These are phyloP conservation scores for Kryptolebias ocellatus DNA, from an alignment of 2,797 vertebrate species.

Conservation along the genomic window DNA sequence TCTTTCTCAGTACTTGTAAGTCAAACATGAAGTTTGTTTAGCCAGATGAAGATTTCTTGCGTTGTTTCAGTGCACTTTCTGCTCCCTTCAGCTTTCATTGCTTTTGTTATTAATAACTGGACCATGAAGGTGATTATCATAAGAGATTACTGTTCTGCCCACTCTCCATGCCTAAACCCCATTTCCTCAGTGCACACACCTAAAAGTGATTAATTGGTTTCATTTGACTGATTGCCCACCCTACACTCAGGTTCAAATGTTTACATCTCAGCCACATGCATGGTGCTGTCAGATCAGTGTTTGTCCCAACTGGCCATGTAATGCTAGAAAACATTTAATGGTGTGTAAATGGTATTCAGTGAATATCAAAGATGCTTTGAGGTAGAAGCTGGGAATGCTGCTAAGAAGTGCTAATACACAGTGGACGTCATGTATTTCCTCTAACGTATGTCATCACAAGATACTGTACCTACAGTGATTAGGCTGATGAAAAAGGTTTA, in stretches of 20 bases:
- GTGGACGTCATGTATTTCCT: too few species aligned
- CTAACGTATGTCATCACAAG: too few species aligned
- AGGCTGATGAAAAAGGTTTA: too few species aligned
- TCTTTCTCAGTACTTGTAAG: neutral
- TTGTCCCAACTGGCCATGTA: constrained; percentile 15
- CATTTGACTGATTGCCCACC: constrained; percentile 42
- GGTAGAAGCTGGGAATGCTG: too few species aligned
- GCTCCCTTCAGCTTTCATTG: constrained; percentile 2
- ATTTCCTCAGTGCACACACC: constrained; percentile 13
- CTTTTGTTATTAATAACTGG: constrained; percentile 32
- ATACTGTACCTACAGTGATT: too few species aligned
- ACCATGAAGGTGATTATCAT: constrained; percentile 58
- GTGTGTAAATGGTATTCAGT: constrained; percentile 8
- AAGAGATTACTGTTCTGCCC: constrained; percentile 52
- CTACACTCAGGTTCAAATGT: constrained; percentile 10
- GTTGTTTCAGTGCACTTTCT: constrained; percentile 13
- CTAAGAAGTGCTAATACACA: too few species aligned
- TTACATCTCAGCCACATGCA: constrained; percentile 20
- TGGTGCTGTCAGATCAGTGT: constrained; percentile 6
- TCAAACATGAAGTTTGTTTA: constrained; percentile 13
- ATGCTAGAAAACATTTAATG: constrained; percentile 31
- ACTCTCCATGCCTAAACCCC: neutral
- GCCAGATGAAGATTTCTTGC: neutral
- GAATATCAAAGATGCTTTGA: constrained; percentile 12
- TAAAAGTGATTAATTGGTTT: constrained; percentile 58